These are phyloP conservation scores for Oryzias woworae DNA, from an alignment of 2,113 vertebrate genomes.

Conservation along the genomic window DNA sequence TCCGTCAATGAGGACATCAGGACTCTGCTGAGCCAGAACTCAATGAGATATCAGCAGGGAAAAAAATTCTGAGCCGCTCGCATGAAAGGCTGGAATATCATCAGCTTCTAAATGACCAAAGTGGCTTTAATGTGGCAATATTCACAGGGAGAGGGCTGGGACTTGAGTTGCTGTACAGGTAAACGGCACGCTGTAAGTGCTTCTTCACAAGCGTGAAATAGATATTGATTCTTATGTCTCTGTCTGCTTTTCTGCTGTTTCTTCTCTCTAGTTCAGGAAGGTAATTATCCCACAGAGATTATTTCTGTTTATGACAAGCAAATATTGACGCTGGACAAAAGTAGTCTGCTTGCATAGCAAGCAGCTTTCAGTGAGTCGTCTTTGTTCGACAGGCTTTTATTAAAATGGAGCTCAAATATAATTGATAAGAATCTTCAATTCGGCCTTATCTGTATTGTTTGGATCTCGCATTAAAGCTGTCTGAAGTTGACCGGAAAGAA, in stretches of 20 bases:
- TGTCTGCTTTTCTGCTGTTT: constrained; percentile 10
- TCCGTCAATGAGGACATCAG: constrained; percentile 18
- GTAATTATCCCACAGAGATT: constrained; percentile 9
- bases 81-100: constrained; percentile 19
- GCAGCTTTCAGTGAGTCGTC: neutral
- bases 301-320: no score
- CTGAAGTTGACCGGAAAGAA: constrained; percentile 5
- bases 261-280: neutral
- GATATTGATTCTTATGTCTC: constrained; percentile 49
- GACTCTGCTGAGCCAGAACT: constrained; percentile 15
- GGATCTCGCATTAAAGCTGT: neutral
- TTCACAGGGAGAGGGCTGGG: constrained; percentile 8
- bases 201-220: constrained; percentile 55
- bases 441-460: constrained; percentile 5
- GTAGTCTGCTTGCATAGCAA: constrained; percentile 1
- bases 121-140: constrained; percentile 16
- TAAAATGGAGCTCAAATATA: constrained; percentile 17
- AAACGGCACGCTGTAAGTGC: constrained; percentile 26
- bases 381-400: constrained; percentile 16
- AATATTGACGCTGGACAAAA: no score
- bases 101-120: constrained; percentile 32
- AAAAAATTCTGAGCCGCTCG: constrained; percentile 13
- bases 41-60: constrained; percentile 3
- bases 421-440: constrained; percentile 25
- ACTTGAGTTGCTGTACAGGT: constrained; percentile 33